Evolutionary conservation across 2,113 vertebrate genomes (phyloP).

Genomic region (Lepisosteus osseus): DNA sequence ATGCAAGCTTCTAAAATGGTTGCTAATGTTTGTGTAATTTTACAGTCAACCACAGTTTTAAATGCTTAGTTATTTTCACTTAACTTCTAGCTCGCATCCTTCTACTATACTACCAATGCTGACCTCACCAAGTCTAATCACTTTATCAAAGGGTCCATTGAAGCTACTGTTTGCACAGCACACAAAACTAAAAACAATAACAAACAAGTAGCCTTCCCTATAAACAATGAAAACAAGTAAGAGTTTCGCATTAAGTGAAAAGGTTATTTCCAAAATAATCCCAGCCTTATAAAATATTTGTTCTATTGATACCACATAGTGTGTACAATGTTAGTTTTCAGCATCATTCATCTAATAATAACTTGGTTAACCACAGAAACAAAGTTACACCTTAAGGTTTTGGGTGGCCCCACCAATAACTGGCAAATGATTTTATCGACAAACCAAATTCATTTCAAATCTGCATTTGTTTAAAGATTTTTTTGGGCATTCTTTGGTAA

Average conservation of each 20-base stretch:
- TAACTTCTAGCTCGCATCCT: conserved; percentile 62
- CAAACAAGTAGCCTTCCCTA: conserved; percentile 28
- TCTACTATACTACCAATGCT: conserved; percentile 50
- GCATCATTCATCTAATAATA: conserved; percentile 43
- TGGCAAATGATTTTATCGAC: conserved; percentile 34
- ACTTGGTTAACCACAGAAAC: conserved; percentile 39
- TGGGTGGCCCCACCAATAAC: conserved; percentile 46
- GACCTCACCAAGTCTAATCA: conserved; percentile 59
- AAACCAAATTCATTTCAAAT: conserved; percentile 35
- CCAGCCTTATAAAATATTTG: conserved; percentile 22
- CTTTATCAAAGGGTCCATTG: conserved; percentile 48
- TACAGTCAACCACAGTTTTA: conserved; percentile 53
- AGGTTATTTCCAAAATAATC: conserved; percentile 31
- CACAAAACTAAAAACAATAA: conserved; percentile 49
- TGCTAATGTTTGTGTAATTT: conserved; percentile 55
- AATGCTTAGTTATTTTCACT: conserved; percentile 66
- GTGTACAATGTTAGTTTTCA: conserved; percentile 40
- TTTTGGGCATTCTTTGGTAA: conserved; percentile 33
- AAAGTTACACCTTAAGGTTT: conserved; percentile 30
- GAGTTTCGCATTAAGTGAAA: conserved; percentile 7
- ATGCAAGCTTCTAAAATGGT: conserved; percentile 51
- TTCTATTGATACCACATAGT: conserved; percentile 29
- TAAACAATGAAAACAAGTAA: conserved; percentile 24
- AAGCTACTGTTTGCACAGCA: conserved; percentile 53
- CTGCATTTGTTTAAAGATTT: conserved; percentile 26